phyloP scores from a whole-genome alignment of 2,113 vertebrate genomes.

The Actinemys pallida region DNA sequence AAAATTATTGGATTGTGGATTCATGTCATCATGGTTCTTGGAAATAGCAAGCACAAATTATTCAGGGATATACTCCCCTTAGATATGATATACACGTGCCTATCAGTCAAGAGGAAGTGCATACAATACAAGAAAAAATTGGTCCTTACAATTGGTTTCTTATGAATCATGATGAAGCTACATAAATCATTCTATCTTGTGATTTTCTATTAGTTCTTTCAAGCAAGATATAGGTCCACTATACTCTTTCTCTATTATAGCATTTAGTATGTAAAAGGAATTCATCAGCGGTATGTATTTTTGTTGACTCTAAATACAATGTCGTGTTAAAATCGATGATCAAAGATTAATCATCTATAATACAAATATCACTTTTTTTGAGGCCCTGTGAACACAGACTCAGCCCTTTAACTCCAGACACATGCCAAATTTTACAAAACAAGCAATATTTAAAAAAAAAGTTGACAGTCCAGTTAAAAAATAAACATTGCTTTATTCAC shows the following conservation, averaged over 20 bases:
- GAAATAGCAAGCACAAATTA: neutral
- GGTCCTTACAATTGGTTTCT: neutral
- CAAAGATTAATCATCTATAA: neutral
- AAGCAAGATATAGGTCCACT: neutral
- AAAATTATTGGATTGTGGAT: fast-evolving
- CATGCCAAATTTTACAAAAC: neutral
- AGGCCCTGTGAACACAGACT: neutral
- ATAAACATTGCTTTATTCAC: slow-evolving; percentile 71
- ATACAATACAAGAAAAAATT: fast-evolving
- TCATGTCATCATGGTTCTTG: neutral
- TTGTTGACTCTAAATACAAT: neutral
- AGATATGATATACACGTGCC: neutral
- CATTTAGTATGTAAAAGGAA: neutral
- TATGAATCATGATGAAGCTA: neutral
- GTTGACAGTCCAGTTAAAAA: slow-evolving; percentile 44
- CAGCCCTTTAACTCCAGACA: neutral
- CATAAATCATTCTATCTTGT: neutral
- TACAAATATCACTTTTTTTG: neutral
- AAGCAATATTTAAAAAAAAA: neutral
- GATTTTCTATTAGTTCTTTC: neutral
- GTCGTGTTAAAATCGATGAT: too few relatives aligned
- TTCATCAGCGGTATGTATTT: neutral
- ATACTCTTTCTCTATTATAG: neutral
- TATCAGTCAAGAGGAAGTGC: fast-evolving
- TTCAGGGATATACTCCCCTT: neutral